These are phyloP conservation scores for Euborellia annulipes DNA, from an alignment of 1,140 invertebrate genomes.

Conservation along the genomic window DNA sequence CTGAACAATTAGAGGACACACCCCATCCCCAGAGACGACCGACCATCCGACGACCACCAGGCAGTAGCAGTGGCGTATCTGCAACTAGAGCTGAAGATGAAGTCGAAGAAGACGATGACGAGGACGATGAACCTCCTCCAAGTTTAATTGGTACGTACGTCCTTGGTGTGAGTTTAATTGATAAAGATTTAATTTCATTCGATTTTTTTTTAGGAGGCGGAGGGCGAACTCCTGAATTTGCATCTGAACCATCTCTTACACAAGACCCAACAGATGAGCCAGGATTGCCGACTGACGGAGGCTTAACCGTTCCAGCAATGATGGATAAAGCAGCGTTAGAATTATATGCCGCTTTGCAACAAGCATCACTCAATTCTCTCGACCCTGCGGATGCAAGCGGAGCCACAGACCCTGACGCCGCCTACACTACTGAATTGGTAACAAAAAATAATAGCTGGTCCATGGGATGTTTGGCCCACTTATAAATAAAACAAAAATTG, in stretches of 20 bases:
- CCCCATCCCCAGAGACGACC: slow-evolving; percentile 26
- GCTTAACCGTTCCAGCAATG: slow-evolving; percentile 33
- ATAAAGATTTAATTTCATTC: too few relatives aligned
- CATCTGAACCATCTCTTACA: too few relatives aligned
- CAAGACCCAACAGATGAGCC: too few relatives aligned
- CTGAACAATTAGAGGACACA: too few relatives aligned
- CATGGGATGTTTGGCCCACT: too few relatives aligned
- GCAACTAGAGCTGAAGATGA: slow-evolving; percentile 21
- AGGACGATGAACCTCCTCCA: slow-evolving; percentile 15
- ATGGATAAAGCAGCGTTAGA: slow-evolving; percentile 60
- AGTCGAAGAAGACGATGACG: slow-evolving; percentile 18
- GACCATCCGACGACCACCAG: slow-evolving; percentile 22
- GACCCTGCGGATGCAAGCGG: slow-evolving; percentile 21
- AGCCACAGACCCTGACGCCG: neutral
- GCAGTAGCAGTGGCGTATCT: slow-evolving; percentile 20
- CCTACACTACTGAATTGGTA: slow-evolving; percentile 16
- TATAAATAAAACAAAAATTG: slow-evolving; percentile 4
- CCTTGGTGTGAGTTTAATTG: too few relatives aligned
- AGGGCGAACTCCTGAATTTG: too few relatives aligned
- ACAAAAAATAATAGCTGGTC: slow-evolving; percentile 13
- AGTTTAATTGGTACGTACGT: too few relatives aligned
- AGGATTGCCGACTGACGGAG: slow-evolving; percentile 27
- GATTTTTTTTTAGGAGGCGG: too few relatives aligned
- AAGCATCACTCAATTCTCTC: slow-evolving; percentile 53
- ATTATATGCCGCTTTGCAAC: slow-evolving; percentile 52